Evolutionary conservation across 2,888 invertebrate species (phyloP).

Genomic region (Elysia crispata): DNA sequence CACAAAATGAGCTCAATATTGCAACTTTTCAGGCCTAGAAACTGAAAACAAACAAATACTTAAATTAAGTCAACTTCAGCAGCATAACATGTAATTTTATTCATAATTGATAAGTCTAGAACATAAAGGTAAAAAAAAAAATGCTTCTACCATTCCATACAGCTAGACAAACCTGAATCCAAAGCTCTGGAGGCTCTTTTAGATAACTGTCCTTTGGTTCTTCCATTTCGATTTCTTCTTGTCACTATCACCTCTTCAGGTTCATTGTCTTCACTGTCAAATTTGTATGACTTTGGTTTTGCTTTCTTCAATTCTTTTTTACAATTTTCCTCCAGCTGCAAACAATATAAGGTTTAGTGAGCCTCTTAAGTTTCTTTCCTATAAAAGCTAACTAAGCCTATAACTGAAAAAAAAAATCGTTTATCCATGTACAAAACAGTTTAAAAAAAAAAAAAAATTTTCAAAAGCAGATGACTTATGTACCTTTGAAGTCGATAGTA

Average conservation of each 20-base stretch:
- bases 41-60: no score
- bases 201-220: background rate
- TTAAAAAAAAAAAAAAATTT: slow-evolving; percentile 2
- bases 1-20: no score
- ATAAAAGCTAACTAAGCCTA: no score
- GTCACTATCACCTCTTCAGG: background rate
- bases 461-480: background rate
- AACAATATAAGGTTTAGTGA: background rate
- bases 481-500: no score
- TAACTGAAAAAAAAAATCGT: background rate
- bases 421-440: background rate
- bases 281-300: background rate
- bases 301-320: background rate
- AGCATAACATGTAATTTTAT: no score
- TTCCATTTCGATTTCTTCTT: background rate
- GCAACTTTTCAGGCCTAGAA: no score
- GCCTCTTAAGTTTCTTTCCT: no score
- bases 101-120: no score
- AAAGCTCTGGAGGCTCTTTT: slow-evolving; percentile 47
- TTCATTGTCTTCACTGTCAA: slow-evolving; percentile 14
- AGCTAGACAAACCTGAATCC: slow-evolving; percentile 51
- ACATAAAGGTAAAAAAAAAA: no score
- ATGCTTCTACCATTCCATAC: no score
- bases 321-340: background rate
- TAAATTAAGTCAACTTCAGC: no score